Base-by-base conservation (phyloP, 1,140 invertebrate genomes). In the Diabrotica virgifera region DNA sequence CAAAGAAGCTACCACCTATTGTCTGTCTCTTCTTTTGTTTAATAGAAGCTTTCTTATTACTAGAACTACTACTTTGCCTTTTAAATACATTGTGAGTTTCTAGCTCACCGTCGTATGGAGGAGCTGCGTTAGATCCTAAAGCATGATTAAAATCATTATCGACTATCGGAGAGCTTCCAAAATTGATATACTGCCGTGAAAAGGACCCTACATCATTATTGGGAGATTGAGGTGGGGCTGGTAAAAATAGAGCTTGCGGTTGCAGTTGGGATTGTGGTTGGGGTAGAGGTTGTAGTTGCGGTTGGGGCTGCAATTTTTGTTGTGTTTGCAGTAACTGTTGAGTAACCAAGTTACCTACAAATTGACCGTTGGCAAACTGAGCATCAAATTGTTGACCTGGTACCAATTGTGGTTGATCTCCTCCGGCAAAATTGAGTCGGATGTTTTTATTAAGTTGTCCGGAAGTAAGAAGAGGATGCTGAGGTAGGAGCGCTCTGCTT, bases 391-490 rank as follows among this genome's bases (percentile, higher is more conserved):
- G 61, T 66, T 76, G 75, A 0, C 81, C 79, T 5, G 80, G 80
- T 8, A 85, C 73, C 62, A 82, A 74, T 76, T 83, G 82, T 36
- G 82, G 80, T 66, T 54, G 60, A 63, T 76, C 70, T 14, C 71
- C 70, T n/a, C 69, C 74, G 8, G 83, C 82, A 36, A 84, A 79
- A 62, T 86, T 87, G 0, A 88, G 76, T 66, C 85, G 82, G 0
- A 86, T 77, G 13, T 80, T 79, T 0, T 83, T 83, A 36, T 88
- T 87, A 14, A 91, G 80, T 76, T 90, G 89, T 4, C 89, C 89
- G 6, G 82, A 88, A 6, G 88, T 88, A 5, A 88, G 74, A 35
- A 86, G 78, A 36, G 85, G 86, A 72, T 87, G 84, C 68, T 82
- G 83, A 0, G 85, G 81, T 24, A 83, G 77, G 8, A 83, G 82